Evolutionary conservation across 2,797 vertebrate genomes (phyloP).

Genomic region (Austrolebias charrua): DNA sequence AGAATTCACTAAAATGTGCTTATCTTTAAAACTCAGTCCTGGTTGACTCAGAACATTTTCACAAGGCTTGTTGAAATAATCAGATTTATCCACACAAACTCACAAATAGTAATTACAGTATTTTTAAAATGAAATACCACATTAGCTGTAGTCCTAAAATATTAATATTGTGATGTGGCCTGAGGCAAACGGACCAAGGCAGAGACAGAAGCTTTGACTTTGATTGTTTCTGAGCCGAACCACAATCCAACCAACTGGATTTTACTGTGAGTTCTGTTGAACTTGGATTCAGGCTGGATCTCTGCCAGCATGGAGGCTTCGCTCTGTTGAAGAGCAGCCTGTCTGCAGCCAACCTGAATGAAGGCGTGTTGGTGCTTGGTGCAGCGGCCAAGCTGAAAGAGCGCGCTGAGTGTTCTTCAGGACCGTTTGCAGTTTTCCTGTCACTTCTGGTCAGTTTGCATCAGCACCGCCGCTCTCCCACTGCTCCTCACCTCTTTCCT

Average conservation of each 20-base stretch:
- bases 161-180: conserved; percentile 11
- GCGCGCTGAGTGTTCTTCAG: conserved; percentile 16
- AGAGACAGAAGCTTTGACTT: conserved; percentile 33
- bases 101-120: neutral
- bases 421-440: conserved; percentile 61
- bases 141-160: neutral
- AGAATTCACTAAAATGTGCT: no score
- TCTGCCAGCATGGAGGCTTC: conserved; percentile 41
- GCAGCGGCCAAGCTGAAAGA: conserved; percentile 33
- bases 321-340: conserved; percentile 36
- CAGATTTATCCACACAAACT: neutral
- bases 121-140: neutral
- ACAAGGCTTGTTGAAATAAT: neutral
- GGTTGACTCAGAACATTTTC: neutral
- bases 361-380: conserved; percentile 29
- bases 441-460: conserved; percentile 67
- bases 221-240: conserved; percentile 8
- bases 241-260: conserved; percentile 15
- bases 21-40: no score
- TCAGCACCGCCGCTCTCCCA: conserved; percentile 52
- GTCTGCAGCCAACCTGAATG: conserved; percentile 42
- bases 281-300: conserved; percentile 38
- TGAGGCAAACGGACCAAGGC: conserved; percentile 28
- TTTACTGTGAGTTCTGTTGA: conserved; percentile 24
- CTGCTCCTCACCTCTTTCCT: conserved; percentile 45